Base-by-base conservation (phyloP, 2,797 vertebrate genomes). In the Myotis pilosus region DNA sequence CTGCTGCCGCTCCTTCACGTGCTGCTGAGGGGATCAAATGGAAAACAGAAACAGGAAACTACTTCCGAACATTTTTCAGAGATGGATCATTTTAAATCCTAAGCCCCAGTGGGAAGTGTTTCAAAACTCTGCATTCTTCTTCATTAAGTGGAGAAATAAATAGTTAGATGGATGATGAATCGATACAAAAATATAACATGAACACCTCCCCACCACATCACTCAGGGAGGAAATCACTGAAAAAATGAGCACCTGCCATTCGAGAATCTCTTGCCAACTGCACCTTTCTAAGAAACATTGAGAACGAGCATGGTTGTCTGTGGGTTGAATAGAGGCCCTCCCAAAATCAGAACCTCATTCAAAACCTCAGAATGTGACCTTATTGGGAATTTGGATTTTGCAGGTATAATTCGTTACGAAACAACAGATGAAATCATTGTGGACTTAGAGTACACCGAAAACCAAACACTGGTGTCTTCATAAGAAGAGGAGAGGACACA, bases 61-160 rank as follows among this genome's bases (percentile, higher is more conserved):
- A 17, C 13, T 60, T 71, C 62, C 0, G 1, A 81, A 38, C 10
- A 23, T 41, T 49, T 64, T 90, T 68, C 78, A 66, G 33, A 91
- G 64, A 86, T 38, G 51, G 44, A 11, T n/a, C 22, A 66, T 80
- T 92, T 86, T 38, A 71, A 91, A 89, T 83, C 91, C 69, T 90
- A 89, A 92, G 22, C 20, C 68, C 80, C 0, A 1, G 3, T 22
- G 12, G 41, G 49, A 81, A 76, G 28, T 25, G 33, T 69, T 51
- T 91, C 36, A 80, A 87, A 86, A 62, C 11, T 69, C 33, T 44
- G 19, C 6, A 6, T 71, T 78, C 49, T 30, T 44, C 28, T 89
- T 66, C 33, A 86, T 83, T 86, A 83, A 68, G 22, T 55, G 41
- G 36, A 80, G 16, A 75, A 69, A 57, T 55, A 87, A 60, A 17